These are phyloP conservation scores for Laterallus jamaicensis DNA, from an alignment of 2,113 vertebrate species.

Conservation along the genomic window DNA sequence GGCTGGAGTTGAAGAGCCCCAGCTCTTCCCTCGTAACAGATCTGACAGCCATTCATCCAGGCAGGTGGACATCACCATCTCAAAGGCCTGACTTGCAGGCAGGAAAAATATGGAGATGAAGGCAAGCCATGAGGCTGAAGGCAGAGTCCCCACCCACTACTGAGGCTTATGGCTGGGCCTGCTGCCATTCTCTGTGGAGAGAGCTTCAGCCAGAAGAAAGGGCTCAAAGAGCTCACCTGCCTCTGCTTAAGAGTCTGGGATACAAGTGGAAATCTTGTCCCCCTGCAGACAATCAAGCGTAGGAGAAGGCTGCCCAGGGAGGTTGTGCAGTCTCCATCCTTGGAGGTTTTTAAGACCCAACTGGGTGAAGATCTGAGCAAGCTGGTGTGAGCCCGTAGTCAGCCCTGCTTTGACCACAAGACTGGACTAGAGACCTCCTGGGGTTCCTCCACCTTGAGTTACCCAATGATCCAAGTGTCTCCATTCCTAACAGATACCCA, in stretches of 20 bases:
- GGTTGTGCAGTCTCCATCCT: not conserved
- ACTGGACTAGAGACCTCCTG: not conserved
- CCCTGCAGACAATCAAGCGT: not conserved
- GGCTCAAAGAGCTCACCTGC: not conserved
- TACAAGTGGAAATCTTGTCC: not conserved
- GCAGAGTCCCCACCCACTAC: not conserved
- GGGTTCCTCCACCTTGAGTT: not conserved
- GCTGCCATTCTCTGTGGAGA: not conserved
- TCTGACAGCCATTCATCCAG: not conserved
- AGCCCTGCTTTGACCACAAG: not conserved
- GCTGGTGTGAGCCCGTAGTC: accelerated
- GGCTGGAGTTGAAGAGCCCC: not conserved
- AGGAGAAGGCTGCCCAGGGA: not conserved
- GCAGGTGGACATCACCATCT: not conserved
- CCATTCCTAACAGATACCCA: not conserved
- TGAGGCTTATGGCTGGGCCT: not conserved
- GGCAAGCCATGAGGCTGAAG: not conserved
- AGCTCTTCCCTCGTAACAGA: not conserved
- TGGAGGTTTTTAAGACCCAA: not conserved
- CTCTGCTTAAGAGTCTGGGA: not conserved
- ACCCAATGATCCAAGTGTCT: not conserved
- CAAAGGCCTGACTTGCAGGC: not conserved
- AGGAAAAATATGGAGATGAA: not conserved
- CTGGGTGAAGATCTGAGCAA: not conserved
- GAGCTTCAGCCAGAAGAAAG: not conserved